Evolutionary conservation across 2,888 invertebrate genomes (phyloP).

Genomic region (Bellardia pandia): DNA sequence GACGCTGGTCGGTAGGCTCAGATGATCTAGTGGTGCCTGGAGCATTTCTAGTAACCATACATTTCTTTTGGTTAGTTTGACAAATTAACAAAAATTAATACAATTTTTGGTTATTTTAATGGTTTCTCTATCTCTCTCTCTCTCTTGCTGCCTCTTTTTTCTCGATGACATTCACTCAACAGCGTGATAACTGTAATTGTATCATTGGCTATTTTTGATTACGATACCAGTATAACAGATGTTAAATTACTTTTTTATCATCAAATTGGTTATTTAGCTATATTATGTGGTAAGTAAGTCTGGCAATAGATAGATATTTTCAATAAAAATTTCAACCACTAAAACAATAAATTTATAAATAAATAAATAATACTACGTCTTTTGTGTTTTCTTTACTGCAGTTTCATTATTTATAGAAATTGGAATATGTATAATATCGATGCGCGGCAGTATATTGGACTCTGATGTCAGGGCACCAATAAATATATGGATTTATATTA

Average conservation of each 20-base stretch:
- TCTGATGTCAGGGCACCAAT: slow-evolving; percentile 89
- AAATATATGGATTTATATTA: slow-evolving; percentile 91
- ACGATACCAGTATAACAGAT: slow-evolving; percentile 82
- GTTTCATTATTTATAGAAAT: slow-evolving; percentile 88
- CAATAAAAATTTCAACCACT: not conserved
- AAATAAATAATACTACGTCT: not conserved
- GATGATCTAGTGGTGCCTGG: slow-evolving; percentile 95
- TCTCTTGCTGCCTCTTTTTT: not conserved
- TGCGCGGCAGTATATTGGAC: slow-evolving; percentile 92
- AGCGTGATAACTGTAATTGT: slow-evolving; percentile 80
- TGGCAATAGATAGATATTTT: not conserved
- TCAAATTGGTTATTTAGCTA: slow-evolving; percentile 83
- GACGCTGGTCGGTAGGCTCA: slow-evolving; percentile 94
- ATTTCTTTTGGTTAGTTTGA: slow-evolving; percentile 90
- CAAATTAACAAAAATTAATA: not conserved
- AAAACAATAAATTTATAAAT: not conserved
- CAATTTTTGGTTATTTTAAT: no score
- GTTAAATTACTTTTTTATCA: slow-evolving; percentile 84
- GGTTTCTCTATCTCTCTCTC: not conserved
- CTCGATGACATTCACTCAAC: slow-evolving; percentile 77
- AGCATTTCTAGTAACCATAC: slow-evolving; percentile 89
- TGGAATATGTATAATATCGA: slow-evolving; percentile 89
- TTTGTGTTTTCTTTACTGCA: slow-evolving; percentile 70
- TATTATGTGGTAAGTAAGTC: slow-evolving; percentile 83
- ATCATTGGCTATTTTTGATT: slow-evolving; percentile 82